Evolutionary conservation across 2,888 invertebrate species (phyloP).

Genomic region (Polyommatus icarus): DNA sequence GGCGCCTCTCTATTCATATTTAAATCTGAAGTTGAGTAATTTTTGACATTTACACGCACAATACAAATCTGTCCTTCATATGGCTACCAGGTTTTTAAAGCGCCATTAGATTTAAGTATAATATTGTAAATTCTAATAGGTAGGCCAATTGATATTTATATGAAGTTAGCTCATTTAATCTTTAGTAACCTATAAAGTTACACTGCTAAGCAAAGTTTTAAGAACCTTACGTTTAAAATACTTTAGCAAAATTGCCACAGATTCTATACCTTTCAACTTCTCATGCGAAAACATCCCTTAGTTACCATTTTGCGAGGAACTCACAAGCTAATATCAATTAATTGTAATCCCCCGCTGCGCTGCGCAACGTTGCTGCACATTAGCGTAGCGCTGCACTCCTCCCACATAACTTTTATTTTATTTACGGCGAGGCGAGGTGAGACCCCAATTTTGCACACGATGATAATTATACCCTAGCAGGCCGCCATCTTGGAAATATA

Average conservation of each 20-base stretch:
- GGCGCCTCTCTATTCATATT: constrained; percentile 79
- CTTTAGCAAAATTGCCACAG: too few species aligned
- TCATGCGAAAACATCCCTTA: neutral
- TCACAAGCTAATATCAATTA: constrained; percentile 45
- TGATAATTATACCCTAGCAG: constrained; percentile 76
- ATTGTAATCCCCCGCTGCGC: constrained; percentile 46
- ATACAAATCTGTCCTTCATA: constrained; percentile 52
- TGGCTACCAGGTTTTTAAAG: constrained; percentile 24
- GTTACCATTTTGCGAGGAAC: neutral
- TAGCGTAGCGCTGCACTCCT: constrained; percentile 68
- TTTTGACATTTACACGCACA: constrained; percentile 64
- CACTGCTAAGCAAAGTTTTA: neutral
- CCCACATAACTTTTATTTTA: constrained; percentile 76
- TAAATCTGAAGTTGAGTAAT: constrained; percentile 74
- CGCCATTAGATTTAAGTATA: neutral
- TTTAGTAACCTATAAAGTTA: neutral
- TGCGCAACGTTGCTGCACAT: constrained; percentile 65
- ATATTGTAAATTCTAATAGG: neutral
- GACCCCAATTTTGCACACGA: constrained; percentile 80
- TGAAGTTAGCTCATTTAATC: neutral
- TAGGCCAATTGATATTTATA: neutral
- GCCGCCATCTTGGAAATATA: constrained; percentile 65
- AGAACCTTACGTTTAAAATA: too few species aligned
- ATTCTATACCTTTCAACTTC: neutral
- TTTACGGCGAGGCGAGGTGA: constrained; percentile 76